Evolutionary conservation across 2,113 vertebrate species (phyloP).

Genomic region (Nibea albiflora): DNA sequence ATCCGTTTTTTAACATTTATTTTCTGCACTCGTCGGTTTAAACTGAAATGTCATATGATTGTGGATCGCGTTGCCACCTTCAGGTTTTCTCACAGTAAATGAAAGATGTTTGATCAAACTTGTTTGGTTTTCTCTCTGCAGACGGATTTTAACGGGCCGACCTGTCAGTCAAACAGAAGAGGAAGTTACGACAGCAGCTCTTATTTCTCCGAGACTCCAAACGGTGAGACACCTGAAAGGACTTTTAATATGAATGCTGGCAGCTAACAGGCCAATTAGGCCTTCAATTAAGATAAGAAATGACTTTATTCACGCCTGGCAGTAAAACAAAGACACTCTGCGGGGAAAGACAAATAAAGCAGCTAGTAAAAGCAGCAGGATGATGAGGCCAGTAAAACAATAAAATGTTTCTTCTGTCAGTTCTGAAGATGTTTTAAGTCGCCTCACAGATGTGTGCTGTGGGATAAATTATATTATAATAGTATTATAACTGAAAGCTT

Average conservation of each 20-base stretch:
- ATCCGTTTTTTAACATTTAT: no score
- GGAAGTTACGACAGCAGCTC: conserved; percentile 89
- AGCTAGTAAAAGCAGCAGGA: not conserved
- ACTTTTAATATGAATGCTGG: no score
- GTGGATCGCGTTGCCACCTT: no score
- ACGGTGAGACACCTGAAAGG: conserved; percentile 80
- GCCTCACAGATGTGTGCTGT: no score
- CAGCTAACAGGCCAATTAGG: not conserved
- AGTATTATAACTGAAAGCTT: no score
- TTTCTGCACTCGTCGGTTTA: no score
- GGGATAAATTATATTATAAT: no score
- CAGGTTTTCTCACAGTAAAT: no score
- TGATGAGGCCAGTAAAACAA: conserved; percentile 5
- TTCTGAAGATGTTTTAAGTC: no score
- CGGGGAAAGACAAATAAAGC: not conserved
- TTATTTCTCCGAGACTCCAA: conserved; percentile 89
- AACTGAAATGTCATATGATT: no score
- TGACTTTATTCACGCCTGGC: not conserved
- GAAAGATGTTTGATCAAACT: no score
- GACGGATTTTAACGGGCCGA: conserved; percentile 92
- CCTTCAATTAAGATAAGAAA: not conserved
- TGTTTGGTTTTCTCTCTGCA: conserved; percentile 62
- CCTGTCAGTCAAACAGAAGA: conserved; percentile 85
- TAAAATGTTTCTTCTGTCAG: not conserved
- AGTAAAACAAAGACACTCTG: not conserved